A percentile compares a stretch with the other conserved stretches of the same genome.
These are phyloP conservation scores for Orientallactaga bullata DNA, from an alignment of 2,113 vertebrate species.

Conservation along the genomic window DNA sequence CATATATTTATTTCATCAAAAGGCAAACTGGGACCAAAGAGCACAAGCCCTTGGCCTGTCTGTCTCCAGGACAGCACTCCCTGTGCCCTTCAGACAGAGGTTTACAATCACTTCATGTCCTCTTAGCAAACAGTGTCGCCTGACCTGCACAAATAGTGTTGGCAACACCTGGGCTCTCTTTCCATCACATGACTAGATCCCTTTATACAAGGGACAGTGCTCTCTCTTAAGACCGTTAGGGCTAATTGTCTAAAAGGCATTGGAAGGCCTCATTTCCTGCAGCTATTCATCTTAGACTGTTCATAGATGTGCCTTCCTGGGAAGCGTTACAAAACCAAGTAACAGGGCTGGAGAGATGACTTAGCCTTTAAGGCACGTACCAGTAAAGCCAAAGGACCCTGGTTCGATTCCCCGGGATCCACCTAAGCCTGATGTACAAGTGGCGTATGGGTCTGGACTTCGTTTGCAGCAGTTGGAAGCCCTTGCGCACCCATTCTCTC, in stretches of 20 bases:
- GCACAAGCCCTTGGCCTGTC: background rate
- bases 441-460: too few species aligned
- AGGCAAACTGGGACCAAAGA: background rate
- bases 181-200: slow-evolving; percentile 59
- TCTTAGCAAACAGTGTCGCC: background rate
- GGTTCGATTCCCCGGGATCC: too few species aligned
- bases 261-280: background rate
- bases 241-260: background rate
- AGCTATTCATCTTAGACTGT: background rate
- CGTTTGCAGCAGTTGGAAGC: too few species aligned
- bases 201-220: background rate
- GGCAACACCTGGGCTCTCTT: slow-evolving; percentile 36
- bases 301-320: background rate
- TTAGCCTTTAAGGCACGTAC: too few species aligned
- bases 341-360: background rate
- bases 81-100: slow-evolving; percentile 48
- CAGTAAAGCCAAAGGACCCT: too few species aligned
- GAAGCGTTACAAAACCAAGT: background rate
- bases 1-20: background rate
- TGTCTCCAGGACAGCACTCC: slow-evolving; percentile 26
- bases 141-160: slow-evolving; percentile 56
- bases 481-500: too few species aligned
- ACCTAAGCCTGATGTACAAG: too few species aligned
- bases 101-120: too few species aligned
- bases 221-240: background rate